A percentile compares a stretch with the other conserved stretches of the same genome.
Conservation (phyloP, 2,113 vertebrate genomes). For the Grammomys surdaster region DNA sequence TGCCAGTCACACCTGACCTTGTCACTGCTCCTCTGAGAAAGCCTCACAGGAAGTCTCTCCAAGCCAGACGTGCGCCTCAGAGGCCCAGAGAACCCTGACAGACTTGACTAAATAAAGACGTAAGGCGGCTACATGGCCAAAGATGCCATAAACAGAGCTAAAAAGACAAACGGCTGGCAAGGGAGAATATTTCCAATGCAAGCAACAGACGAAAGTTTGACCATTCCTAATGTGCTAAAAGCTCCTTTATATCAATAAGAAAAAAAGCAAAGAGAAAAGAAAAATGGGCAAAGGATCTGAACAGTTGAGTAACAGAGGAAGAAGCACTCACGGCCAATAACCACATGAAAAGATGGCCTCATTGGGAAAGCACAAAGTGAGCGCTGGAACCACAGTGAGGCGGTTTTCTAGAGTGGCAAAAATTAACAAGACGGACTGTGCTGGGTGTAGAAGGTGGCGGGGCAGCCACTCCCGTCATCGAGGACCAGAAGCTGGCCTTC, state of each 20-base stretch:
- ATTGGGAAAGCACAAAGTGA: not conserved
- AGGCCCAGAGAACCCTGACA: conserved; percentile 44
- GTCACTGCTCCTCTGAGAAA: not conserved
- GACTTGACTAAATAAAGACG: conserved; percentile 57
- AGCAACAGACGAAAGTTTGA: conserved; percentile 39
- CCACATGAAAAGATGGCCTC: not conserved
- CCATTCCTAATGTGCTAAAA: conserved; percentile 61
- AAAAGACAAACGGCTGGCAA: conserved; percentile 51
- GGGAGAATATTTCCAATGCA: conserved; percentile 56
- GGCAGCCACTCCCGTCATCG: not conserved
- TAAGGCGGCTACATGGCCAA: conserved; percentile 40
- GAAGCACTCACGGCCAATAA: not conserved
- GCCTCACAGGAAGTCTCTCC: not conserved
- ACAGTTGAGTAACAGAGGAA: conserved; percentile 18
- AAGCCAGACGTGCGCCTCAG: not conserved
- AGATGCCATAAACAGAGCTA: conserved; percentile 60
- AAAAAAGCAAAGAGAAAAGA: conserved; percentile 51
- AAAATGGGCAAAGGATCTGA: conserved; percentile 43
- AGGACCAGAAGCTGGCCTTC: not conserved
- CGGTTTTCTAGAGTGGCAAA: not conserved
- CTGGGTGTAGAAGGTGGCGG: not conserved
- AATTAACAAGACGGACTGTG: not conserved
- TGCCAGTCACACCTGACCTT: not conserved
- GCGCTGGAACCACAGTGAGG: not conserved
- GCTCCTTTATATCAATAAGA: conserved; percentile 57